These are phyloP conservation scores for Urechis unicinctus DNA, from an alignment of 2,888 invertebrate species.

Conservation along the genomic window DNA sequence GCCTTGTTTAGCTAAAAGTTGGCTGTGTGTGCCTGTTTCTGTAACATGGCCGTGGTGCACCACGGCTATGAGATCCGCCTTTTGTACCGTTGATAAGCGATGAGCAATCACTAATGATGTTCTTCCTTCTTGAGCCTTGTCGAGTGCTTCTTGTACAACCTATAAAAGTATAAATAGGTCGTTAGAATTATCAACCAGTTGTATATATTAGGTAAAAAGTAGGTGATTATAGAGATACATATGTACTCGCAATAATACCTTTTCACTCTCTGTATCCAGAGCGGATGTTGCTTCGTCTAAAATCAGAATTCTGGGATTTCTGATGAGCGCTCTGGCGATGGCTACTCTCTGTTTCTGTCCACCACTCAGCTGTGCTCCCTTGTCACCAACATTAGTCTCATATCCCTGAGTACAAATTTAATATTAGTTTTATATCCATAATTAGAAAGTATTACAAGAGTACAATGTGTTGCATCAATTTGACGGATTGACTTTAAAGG, in stretches of 20 bases:
- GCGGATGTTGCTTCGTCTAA: conserved; percentile 51
- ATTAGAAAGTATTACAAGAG: no score
- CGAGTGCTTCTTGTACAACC: conserved; percentile 79
- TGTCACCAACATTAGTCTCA: conserved; percentile 34
- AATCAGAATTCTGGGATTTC: conserved; percentile 47
- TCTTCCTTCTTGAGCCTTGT: conserved; percentile 67
- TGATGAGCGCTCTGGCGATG: conserved; percentile 49
- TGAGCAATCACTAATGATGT: conserved; percentile 84
- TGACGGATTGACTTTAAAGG: no score
- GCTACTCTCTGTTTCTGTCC: conserved; percentile 52
- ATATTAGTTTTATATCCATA: no score
- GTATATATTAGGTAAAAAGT: background rate
- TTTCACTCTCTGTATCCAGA: conserved; percentile 48
- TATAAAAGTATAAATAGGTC: conserved; percentile 52
- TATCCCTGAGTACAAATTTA: no score
- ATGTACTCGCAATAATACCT: no score
- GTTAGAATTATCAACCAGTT: no score
- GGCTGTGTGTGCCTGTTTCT: conserved; percentile 38
- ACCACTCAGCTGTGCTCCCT: conserved; percentile 48
- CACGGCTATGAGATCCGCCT: conserved; percentile 61
- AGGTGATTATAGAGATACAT: no score
- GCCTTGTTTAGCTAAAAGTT: conserved; percentile 30
- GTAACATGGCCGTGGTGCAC: conserved; percentile 36
- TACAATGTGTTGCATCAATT: no score
- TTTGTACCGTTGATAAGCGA: conserved; percentile 73